Evolutionary conservation across 2,888 invertebrate species (phyloP), one percentile per base, ranked within the genome.

Genomic region (Clistopyga incitator): DNA sequence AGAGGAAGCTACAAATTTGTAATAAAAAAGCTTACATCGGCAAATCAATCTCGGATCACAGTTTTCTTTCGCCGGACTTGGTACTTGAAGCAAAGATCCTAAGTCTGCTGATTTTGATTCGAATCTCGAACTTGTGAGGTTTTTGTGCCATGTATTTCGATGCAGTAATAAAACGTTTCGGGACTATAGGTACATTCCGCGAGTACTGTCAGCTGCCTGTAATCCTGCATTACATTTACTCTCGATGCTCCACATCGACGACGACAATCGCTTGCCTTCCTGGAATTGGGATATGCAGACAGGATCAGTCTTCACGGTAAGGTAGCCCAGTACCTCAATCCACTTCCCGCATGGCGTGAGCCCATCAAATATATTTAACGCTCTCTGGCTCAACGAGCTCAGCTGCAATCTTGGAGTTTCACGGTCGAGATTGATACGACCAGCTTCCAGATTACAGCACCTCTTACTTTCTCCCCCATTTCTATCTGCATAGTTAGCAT

Each of bases 381-480:
- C 74, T 67, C 20, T 34, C 45, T 76, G 83, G 72, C 83, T 79
- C 78, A 67, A 70, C 78, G 65, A 78, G 78, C 81, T 84, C 84
- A 81, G 81, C 84, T 78, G 81, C 78, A 84, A 84, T 84, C 81
- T 81, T 84, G 78, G 67, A 84, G 84, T 81, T 84, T 81, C 84
- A 81, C 80, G 81, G 81, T 65, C 74, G 84, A 78, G 74, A 78
- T 81, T 84, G 84, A 81, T 81, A 81, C 81, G 74, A 81, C 72
- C 68, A 75, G 81, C 75, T 81, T 74, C 50, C 56, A 78, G 81
- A 81, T 84, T 81, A 84, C 81, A 29, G 74, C 23, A 45, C 65
- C 64, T 68, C 64, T 45, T 56, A 71, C 74, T 74, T 68, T 74
- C 82, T 61, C 59, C 11, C 78, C 42, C n/a, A 10, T 61, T 61